Conservation (phyloP, 2,888 invertebrate species). For the Mylabris sibirica region DNA sequence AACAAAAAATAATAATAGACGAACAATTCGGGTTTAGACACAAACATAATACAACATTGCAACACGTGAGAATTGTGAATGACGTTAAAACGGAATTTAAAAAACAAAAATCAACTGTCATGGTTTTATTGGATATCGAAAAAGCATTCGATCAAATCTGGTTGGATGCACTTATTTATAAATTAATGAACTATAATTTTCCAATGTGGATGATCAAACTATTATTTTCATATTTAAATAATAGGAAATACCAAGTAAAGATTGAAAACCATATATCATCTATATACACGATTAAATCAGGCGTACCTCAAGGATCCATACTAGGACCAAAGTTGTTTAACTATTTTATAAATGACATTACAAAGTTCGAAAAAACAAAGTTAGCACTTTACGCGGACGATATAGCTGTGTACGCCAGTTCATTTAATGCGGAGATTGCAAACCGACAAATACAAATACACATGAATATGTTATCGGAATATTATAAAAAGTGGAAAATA, state of each 20-base stretch:
- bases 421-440: conserved; percentile 19
- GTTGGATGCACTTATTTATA: conserved; percentile 44
- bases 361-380: conserved; percentile 26
- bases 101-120: conserved; percentile 40
- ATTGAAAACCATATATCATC: conserved; percentile 35
- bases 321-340: conserved; percentile 33
- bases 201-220: conserved; percentile 39
- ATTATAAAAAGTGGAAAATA: conserved; percentile 31
- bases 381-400: conserved; percentile 35
- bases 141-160: no score
- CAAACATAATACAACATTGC: conserved; percentile 46
- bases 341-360: conserved; percentile 31
- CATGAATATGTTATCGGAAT: conserved; percentile 19
- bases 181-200: conserved; percentile 38
- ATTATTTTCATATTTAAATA: conserved; percentile 38
- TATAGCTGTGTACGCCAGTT: conserved; percentile 31
- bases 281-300: conserved; percentile 38
- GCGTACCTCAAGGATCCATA: conserved; percentile 45
- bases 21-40: conserved; percentile 48
- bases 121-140: conserved; percentile 48
- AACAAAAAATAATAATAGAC: conserved; percentile 22
- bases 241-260: conserved; percentile 38
- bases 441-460: conserved; percentile 25
- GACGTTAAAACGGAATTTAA: conserved; percentile 40
- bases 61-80: conserved; percentile 42